Base-by-base conservation (phyloP, 2,888 invertebrate species). In the Euplagia quadripunctaria region DNA sequence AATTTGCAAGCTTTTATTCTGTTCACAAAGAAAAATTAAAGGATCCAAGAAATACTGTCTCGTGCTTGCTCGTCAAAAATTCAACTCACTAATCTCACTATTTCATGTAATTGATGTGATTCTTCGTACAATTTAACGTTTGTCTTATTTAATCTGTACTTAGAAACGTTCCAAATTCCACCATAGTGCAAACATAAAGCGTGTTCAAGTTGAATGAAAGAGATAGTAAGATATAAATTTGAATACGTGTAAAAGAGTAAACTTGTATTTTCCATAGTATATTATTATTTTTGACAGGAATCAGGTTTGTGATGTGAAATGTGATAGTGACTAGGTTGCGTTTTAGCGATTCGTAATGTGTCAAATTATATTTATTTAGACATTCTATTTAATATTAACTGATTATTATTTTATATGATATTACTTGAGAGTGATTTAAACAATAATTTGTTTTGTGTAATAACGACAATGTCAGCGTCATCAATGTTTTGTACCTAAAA, bases 401-500 rank as follows among this genome's bases (percentile, higher is more conserved):
- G n/a, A 31, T 61, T 68, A 20, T n/a, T 68, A 67, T 64, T 55
- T 68, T 73, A 55, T 77, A 69, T 64, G n/a, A 31, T 65, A 67
- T 70, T 71, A 52, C 67, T 63, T 65, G 1, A 42, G 14, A 75
- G 71, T 72, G 68, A 46, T 75, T 55, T 65, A 51, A 46, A 16
- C 31, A 66, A 64, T 73, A 75, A 41, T 51, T 73, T 46, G 58
- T 68, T 75, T 77, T 61, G 65, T 78, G 11, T 71, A 70, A 76
- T 66, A 75, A 11, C 71, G 43, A 90, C 79, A 84, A 91, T 91
- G 91, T 83, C 78, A 83, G 75, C 80, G 73, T 81, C 77, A 74
- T 81, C 71, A 74, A 82, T 82, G 72, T 72, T 76, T 81, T 87
- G 77, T 89, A 87, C 87, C 79, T 94, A 93, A 94, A 89, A 95